Percentiles rank a stretch among this genome's conserved stretches.
These are phyloP conservation scores for Polypterus senegalus DNA, from an alignment of 2,113 vertebrate species.

Conservation along the genomic window DNA sequence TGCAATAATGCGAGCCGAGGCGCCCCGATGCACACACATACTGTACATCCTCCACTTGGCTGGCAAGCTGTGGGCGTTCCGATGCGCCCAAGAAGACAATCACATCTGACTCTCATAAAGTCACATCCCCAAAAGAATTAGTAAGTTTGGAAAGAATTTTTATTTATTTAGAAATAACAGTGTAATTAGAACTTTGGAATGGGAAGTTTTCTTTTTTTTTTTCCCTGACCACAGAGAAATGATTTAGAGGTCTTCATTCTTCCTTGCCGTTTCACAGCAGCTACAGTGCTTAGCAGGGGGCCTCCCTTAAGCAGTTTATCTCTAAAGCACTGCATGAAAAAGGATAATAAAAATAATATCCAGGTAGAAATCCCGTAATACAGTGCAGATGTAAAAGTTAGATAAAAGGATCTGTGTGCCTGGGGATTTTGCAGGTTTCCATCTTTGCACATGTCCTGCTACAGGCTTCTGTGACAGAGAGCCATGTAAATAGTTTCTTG, in stretches of 20 bases:
- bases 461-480: no score
- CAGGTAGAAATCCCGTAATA: not conserved
- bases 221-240: constrained; percentile 15
- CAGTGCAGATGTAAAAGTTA: not conserved
- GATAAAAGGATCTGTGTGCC: no score
- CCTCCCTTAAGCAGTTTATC: not conserved
- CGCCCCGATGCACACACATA: not conserved
- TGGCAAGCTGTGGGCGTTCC: constrained; percentile 1
- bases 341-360: not conserved
- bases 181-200: constrained; percentile 12
- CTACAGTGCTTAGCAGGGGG: not conserved
- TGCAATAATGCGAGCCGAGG: constrained; percentile 1
- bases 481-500: no score
- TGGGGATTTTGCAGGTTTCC: no score
- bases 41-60: not conserved
- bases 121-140: constrained; percentile 9
- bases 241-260: constrained; percentile 4
- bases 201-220: not conserved
- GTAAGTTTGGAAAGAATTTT: constrained; percentile 18
- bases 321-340: not conserved
- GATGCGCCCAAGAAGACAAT: constrained; percentile 4
- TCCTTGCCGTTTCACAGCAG: not conserved
- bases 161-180: constrained; percentile 23
- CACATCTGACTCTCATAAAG: constrained; percentile 17
- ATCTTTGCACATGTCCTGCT: no score